Evolutionary conservation across 2,888 invertebrate species (phyloP), one percentile per base, ranked within the genome.

Genomic region (Serrognathus titanus): DNA sequence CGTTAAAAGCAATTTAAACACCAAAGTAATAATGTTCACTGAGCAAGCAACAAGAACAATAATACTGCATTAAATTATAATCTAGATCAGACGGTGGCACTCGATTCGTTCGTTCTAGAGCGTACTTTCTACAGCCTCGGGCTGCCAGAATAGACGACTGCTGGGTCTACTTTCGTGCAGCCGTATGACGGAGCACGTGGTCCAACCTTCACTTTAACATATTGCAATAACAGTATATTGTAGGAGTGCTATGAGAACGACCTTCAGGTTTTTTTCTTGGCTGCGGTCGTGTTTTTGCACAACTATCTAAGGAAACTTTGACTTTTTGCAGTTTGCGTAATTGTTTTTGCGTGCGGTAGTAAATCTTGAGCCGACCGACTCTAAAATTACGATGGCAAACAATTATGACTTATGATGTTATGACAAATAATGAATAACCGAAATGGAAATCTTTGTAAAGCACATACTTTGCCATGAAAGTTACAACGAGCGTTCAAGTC

Each of bases 71-170:
- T 60, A 60, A 58, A 61, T 55, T 49, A 61, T 57, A 53, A 61
- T 63, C 55, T 63, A 59, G 58, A 63, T 63, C 63, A 57, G 45
- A 54, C 51, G 41, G 45, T 55, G 60, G 49, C 50, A 49, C 55
- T 50, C 50, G 45, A 45, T 38, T 57, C 37, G 48, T 51, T 55
- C 54, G 53, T 49, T 56, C 53, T 54, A 51, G 55, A 58, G 51
- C 56, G 51, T 58, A 60, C 62, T 62, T 62, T 62, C 62, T 62
- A 60, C 51, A 60, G 61, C 61, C 59, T 57, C 40, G 49, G 58
- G 59, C 57, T 43, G 55, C 57, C 39, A 31, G 24, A 31, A 57
- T 41, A 61, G 58, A 58, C 53, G 55, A 55, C 55, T 53, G 50
- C 53, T 41, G 55, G 53, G 59, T 55, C 58, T 60, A 62, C 62